Evolutionary conservation across 2,113 vertebrate genomes (phyloP).

Genomic region (Salminus brasiliensis): DNA sequence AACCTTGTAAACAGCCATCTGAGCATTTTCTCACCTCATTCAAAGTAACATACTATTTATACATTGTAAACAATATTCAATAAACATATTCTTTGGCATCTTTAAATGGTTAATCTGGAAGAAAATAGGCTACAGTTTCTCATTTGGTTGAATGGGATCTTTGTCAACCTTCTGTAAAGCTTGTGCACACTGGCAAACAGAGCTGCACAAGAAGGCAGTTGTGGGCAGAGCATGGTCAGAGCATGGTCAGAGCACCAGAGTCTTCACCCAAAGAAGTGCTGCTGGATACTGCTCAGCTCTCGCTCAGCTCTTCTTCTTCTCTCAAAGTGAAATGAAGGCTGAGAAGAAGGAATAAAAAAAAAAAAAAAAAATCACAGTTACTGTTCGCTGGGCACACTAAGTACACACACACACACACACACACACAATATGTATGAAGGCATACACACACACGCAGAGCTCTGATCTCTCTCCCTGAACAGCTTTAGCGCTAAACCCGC

Average conservation of each 20-base stretch:
- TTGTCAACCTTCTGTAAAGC: too few relatives aligned
- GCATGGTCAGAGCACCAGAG: not conserved
- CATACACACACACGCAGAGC: slow-evolving; percentile 20
- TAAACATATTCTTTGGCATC: too few relatives aligned
- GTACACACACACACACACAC: not conserved
- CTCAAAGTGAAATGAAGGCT: not conserved
- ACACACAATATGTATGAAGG: not conserved
- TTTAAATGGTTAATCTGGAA: too few relatives aligned
- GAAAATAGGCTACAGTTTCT: too few relatives aligned
- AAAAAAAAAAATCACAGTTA: not conserved
- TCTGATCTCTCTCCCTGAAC: slow-evolving; percentile 20
- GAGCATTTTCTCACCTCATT: too few relatives aligned
- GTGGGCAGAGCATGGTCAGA: not conserved
- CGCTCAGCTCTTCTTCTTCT: not conserved
- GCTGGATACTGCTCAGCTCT: not conserved
- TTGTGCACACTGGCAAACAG: too few relatives aligned
- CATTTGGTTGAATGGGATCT: too few relatives aligned
- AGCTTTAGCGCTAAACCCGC: slow-evolving; percentile 17
- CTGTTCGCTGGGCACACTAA: not conserved
- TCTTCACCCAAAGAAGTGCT: not conserved
- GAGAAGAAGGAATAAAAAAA: not conserved
- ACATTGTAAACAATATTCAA: too few relatives aligned
- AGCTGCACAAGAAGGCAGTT: not conserved
- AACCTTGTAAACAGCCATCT: too few relatives aligned
- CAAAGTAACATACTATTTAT: too few relatives aligned